Evolutionary conservation across 37 sponge, comb jelly and placozoan species (phyloP), one percentile per base, ranked within the genome.

Genomic region (Ephydatia muelleri): DNA sequence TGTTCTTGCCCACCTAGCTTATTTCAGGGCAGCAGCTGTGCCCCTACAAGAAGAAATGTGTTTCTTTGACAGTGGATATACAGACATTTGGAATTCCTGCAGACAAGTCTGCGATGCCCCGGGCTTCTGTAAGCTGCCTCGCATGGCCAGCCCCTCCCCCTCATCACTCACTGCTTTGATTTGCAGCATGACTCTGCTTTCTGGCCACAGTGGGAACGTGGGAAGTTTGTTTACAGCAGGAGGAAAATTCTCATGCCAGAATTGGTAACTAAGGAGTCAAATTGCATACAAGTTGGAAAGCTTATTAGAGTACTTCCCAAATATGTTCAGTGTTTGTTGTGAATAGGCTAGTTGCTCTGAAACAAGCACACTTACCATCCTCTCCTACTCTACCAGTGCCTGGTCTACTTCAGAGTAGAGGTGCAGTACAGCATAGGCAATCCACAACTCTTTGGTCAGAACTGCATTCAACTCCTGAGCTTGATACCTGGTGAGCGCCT

Each of bases 331-430:
- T n/a, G n/a, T n/a, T n/a, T n/a, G n/a, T n/a, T n/a, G n/a, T n/a
- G n/a, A n/a, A n/a, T n/a, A n/a, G n/a, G n/a, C n/a, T n/a, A n/a
- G n/a, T n/a, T n/a, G n/a, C n/a, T n/a, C n/a, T n/a, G n/a, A n/a
- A n/a, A n/a, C n/a, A n/a, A n/a, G n/a, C n/a, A n/a, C n/a, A n/a
- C n/a, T n/a, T 8, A 43, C 47, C 47, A 4, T 57, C 19, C 57
- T 1, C n/a, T n/a, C n/a, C n/a, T n/a, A n/a, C n/a, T n/a, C 16
- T 14, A 1, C 6, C 19, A 91, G 89, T 88, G 90, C 67, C 37
- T 92, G 40, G 76, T 92, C 34, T 92, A 92, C 65, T 84, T 88
- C 66, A 75, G 82, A 68, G 90, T 92, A 34, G 89, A 92, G 64
- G 64, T 78, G 5, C 57, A 57, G 57, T 57, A 57, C 16, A 57